These are phyloP conservation scores for Agrotis exclamationis DNA, from an alignment of 2,888 invertebrate genomes.

Conservation along the genomic window DNA sequence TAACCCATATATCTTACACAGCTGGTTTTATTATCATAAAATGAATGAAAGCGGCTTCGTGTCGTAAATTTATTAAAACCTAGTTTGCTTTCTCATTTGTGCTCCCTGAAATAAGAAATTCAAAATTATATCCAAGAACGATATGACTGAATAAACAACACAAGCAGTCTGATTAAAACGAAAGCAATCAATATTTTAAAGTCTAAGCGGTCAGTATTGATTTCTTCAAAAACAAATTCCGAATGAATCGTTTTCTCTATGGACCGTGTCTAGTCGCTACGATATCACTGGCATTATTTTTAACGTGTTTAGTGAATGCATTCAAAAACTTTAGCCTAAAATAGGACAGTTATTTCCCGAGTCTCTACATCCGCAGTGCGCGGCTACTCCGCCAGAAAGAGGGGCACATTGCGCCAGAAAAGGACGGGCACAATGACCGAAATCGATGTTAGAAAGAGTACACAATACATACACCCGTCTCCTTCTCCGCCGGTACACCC, in stretches of 20 bases:
- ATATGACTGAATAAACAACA: neutral
- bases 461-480: conserved; percentile 66
- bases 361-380: conserved; percentile 82
- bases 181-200: neutral
- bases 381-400: conserved; percentile 72
- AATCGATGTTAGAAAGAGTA: conserved; percentile 83
- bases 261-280: conserved; percentile 3
- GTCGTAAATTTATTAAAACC: neutral
- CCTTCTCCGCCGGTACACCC: conserved; percentile 78
- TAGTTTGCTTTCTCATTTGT: conserved; percentile 1
- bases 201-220: conserved; percentile 6
- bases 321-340: conserved; percentile 73
- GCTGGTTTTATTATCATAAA: neutral
- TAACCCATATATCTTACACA: neutral
- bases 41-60: neutral
- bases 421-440: conserved; percentile 79
- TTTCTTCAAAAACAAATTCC: conserved; percentile 16
- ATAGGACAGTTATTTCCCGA: conserved; percentile 79
- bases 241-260: conserved; percentile 8
- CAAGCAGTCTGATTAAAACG: neutral
- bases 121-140: conserved; percentile 1
- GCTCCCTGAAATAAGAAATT: neutral
- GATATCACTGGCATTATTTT: conserved; percentile 60
- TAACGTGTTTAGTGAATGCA: conserved; percentile 66
- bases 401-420: conserved; percentile 76